A percentile compares a stretch with the other conserved stretches of the same genome.
phyloP scores from a whole-genome alignment of 2,113 vertebrate genomes.

The Pimephales promelas region DNA sequence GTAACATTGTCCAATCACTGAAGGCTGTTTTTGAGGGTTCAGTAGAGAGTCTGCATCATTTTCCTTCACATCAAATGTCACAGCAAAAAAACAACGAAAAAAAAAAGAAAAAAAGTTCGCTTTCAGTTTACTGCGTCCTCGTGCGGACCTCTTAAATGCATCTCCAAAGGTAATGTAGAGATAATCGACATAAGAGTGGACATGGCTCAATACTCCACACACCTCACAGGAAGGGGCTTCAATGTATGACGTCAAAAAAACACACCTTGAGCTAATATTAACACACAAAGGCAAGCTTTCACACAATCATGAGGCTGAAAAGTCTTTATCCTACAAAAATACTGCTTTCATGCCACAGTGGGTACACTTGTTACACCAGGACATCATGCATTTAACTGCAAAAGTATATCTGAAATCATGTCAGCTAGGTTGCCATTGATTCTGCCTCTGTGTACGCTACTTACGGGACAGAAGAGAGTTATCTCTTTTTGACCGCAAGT shows the following conservation, averaged over 20 bases:
- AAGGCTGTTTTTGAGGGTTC: slow-evolving; percentile 7
- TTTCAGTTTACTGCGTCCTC: slow-evolving; percentile 18
- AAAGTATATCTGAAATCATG: slow-evolving; percentile 43
- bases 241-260: slow-evolving; percentile 39
- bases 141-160: neutral
- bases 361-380: slow-evolving; percentile 36
- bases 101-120: neutral
- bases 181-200: neutral
- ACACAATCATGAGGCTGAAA: slow-evolving; percentile 16
- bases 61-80: slow-evolving; percentile 32
- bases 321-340: slow-evolving; percentile 55
- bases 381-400: slow-evolving; percentile 52
- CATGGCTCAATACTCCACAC: slow-evolving; percentile 55
- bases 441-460: slow-evolving; percentile 4
- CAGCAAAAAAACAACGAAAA: neutral
- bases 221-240: slow-evolving; percentile 49
- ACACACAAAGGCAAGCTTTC: slow-evolving; percentile 40
- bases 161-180: slow-evolving; percentile 8
- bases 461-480: neutral
- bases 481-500: neutral
- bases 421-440: neutral
- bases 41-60: slow-evolving; percentile 4
- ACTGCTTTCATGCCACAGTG: slow-evolving; percentile 52
- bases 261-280: neutral
- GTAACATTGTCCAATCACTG: slow-evolving; percentile 42